Evolutionary conservation across 1,140 invertebrate species (phyloP).

Genomic region (Caenorhabditis tropicalis): DNA sequence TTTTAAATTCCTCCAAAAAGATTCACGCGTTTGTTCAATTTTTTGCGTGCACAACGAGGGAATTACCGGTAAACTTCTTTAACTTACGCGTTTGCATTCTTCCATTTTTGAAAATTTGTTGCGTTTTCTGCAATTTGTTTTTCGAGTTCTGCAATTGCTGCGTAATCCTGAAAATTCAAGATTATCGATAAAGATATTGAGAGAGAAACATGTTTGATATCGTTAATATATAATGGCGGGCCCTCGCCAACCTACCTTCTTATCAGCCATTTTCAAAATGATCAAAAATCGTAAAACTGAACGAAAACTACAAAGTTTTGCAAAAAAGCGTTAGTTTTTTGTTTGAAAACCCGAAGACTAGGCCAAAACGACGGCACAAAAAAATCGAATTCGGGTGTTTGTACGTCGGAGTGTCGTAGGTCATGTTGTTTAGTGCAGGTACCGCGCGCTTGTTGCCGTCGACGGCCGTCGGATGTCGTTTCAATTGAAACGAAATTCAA

Average conservation of each 20-base stretch:
- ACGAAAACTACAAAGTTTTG: not conserved
- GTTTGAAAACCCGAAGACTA: not conserved
- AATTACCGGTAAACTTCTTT: too few species aligned
- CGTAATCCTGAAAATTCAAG: conserved; percentile 12
- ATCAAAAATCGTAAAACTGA: not conserved
- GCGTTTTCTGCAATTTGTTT: conserved; percentile 27
- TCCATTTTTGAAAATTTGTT: conserved; percentile 18
- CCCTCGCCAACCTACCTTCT: not conserved
- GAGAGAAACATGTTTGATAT: not conserved
- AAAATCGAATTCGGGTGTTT: not conserved
- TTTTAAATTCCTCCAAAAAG: too few species aligned
- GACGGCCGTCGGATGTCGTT: too few species aligned
- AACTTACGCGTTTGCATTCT: conserved; percentile 10
- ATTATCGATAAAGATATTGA: not conserved
- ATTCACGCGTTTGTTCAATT: too few species aligned
- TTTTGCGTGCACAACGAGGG: too few species aligned
- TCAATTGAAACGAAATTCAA: too few species aligned
- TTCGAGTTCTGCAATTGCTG: not conserved
- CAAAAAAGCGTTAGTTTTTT: not conserved
- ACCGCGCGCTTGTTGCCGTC: too few species aligned
- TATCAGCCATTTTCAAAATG: conserved; percentile 14
- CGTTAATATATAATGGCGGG: not conserved
- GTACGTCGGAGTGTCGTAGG: not conserved
- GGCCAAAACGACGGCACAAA: not conserved
- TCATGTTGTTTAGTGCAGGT: not conserved